Base-by-base conservation (phyloP, 2,888 invertebrate genomes). In the Litoditis marina region DNA sequence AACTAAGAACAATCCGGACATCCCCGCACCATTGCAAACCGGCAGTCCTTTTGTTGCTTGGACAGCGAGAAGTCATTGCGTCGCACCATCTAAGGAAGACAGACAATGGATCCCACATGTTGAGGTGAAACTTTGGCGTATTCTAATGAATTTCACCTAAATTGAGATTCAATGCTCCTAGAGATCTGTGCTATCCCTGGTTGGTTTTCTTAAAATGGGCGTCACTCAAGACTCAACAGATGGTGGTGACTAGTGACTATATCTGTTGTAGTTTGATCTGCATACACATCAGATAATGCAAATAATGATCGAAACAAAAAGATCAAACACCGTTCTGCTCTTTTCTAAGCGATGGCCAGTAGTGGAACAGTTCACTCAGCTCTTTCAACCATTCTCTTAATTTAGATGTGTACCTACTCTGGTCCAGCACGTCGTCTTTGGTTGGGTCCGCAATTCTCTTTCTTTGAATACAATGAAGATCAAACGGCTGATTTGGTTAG, bases 401-500 rank as follows among this genome's bases (percentile, higher is more conserved):
- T 55, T 42, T 19, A 65, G 56, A 55, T 61, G 7, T 30, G 53
- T 0, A 69, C 95, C 4, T 95, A 96, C 85, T 91, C 92, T 4
- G 95, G 94, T 22, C 96, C 96, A 8, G 94, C 94, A 84, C 88
- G 88, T 25, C 74, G 86, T 27, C 88, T 98, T 28, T 98, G 98
- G 96, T 95, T 96, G 94, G 96, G 96, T 11, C 98, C 98, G n/a
- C 96, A 98, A 86, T 96, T 96, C 84, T 90, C 91, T 31, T 96
- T 98, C 85, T 94, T 60, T 52, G 61, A 51, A 19, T 69, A 69
- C 51, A 64, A 60, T 19, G 71, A 69, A 36, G 69, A 73, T 16
- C 54, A 66, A 31, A 63, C 55, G 13, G 55, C 66, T n/a, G 57
- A 58, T 32, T 51, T 73, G 28, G 63, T 69, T 25, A n/a, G n/a